phyloP scores from a whole-genome alignment of 2,888 invertebrate species.

The Rhagonycha lutea region DNA sequence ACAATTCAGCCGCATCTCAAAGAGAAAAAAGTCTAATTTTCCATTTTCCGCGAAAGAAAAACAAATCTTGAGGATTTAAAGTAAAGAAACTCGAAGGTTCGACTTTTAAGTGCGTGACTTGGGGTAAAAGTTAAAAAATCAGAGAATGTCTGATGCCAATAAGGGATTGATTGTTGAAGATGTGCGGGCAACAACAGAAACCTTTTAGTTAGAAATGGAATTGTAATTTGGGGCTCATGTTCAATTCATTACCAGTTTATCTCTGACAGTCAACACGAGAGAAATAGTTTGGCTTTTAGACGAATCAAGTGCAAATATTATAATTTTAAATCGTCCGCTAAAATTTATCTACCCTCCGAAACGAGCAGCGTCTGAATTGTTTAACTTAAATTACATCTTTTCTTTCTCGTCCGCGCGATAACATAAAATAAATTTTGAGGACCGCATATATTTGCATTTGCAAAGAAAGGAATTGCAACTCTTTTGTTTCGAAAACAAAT shows the following conservation, averaged over 20 bases:
- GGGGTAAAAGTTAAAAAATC: slow-evolving; percentile 8
- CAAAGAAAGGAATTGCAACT: background rate
- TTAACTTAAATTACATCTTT: background rate
- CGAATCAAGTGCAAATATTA: slow-evolving; percentile 20
- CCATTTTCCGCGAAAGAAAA: background rate
- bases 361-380: background rate
- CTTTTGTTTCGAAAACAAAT: background rate
- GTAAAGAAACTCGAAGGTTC: background rate
- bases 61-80: background rate
- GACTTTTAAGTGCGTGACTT: background rate
- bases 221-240: slow-evolving; percentile 53
- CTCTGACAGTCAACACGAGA: slow-evolving; percentile 35
- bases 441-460: background rate
- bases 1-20: background rate
- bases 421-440: background rate
- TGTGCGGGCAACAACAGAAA: slow-evolving; percentile 52
- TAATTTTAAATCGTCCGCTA: slow-evolving; percentile 18
- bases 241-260: slow-evolving; percentile 56
- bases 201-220: slow-evolving; percentile 55
- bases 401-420: background rate
- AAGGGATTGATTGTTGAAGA: slow-evolving; percentile 33
- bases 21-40: background rate
- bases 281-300: slow-evolving; percentile 23
- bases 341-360: background rate
- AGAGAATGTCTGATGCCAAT: slow-evolving; percentile 9